Evolutionary conservation across 2,797 vertebrate species (phyloP).

Genomic region (Gymnothorax reevesii): DNA sequence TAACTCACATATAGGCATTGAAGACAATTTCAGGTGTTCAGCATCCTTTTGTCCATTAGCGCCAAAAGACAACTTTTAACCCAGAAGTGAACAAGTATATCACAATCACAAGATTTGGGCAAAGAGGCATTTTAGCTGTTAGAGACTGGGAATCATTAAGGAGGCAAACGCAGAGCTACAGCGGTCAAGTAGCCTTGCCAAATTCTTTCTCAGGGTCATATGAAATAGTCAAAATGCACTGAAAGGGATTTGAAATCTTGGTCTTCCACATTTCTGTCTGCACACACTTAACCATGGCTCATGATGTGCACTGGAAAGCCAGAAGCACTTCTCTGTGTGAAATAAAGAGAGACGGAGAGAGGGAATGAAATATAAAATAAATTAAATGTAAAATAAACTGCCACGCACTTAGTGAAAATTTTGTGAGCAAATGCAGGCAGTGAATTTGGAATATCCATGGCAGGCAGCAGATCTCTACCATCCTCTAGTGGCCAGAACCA

Average conservation of each 20-base stretch:
- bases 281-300: background rate
- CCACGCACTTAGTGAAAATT: background rate
- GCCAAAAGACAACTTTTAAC: background rate
- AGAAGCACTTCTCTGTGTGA: background rate
- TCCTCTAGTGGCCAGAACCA: conserved; percentile 14
- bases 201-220: background rate
- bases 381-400: background rate
- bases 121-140: background rate
- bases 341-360: background rate
- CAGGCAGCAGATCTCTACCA: conserved; percentile 1
- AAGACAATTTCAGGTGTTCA: background rate
- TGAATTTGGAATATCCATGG: background rate
- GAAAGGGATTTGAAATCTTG: background rate
- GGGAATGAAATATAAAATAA: background rate
- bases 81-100: background rate
- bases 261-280: background rate
- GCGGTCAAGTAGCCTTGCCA: background rate
- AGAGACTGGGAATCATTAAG: background rate
- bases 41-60: background rate
- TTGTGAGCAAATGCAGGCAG: background rate
- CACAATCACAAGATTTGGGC: background rate
- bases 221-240: background rate
- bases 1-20: too few species aligned
- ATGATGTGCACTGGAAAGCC: background rate
- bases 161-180: background rate